A percentile compares a stretch with the other conserved stretches of the same genome.
Conservation (phyloP, 1,140 invertebrate species). For the Drosophila suzukii region DNA sequence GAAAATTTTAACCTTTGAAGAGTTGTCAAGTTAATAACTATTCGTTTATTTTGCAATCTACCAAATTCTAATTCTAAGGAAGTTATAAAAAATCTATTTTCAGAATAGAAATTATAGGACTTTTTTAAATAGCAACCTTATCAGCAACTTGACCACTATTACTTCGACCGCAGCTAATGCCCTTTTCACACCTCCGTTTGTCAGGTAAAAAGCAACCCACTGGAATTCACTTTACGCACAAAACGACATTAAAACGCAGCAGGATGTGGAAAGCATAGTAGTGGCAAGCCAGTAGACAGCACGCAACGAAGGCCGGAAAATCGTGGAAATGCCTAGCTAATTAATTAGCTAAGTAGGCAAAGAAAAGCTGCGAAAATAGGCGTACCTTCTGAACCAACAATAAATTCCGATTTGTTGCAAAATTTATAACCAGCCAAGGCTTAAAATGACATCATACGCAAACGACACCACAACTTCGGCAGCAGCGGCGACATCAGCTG, state of each 20-base stretch:
- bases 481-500: constrained; percentile 25
- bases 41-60: no score
- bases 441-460: constrained; percentile 79
- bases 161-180: constrained; percentile 23
- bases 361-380: constrained; percentile 54
- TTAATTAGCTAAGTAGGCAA: constrained; percentile 75
- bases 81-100: no score
- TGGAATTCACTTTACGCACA: constrained; percentile 68
- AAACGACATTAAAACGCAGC: constrained; percentile 32
- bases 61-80: no score
- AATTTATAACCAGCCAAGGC: constrained; percentile 29
- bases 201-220: constrained; percentile 47
- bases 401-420: constrained; percentile 29
- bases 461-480: constrained; percentile 65
- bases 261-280: constrained; percentile 58
- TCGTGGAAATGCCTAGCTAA: constrained; percentile 49
- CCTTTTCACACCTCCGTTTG: constrained; percentile 42
- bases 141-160: not conserved
- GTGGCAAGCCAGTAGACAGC: constrained; percentile 35
- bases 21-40: no score
- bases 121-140: no score
- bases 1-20: no score
- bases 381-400: constrained; percentile 25
- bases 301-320: constrained; percentile 41
- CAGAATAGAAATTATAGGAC: no score